phyloP scores from a whole-genome alignment of 2,888 invertebrate species.

The Acanthosepion esculentum region DNA sequence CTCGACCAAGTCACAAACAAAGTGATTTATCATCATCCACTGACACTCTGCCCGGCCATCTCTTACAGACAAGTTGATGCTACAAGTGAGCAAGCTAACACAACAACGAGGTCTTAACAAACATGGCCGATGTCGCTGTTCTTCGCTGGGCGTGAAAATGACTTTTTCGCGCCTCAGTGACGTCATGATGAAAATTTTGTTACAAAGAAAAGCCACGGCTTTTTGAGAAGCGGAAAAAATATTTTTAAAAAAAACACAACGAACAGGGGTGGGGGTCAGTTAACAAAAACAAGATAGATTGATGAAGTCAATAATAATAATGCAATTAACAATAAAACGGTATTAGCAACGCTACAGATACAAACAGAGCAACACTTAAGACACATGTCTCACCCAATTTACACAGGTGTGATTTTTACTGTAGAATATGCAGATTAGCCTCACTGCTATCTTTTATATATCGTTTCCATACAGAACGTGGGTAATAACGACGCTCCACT shows the following conservation, averaged over 20 bases:
- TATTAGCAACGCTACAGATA: no score
- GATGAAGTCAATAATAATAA: no score
- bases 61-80: not conserved
- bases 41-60: not conserved
- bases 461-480: no score
- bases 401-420: no score
- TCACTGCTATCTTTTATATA: no score
- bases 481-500: no score
- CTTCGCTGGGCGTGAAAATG: not conserved
- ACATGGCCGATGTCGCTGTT: not conserved
- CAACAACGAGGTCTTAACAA: not conserved
- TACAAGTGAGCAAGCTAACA: not conserved
- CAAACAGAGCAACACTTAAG: no score
- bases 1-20: conserved; percentile 33
- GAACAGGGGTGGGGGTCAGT: not conserved
- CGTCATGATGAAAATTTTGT: not conserved
- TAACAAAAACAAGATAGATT: not conserved
- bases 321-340: no score
- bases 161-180: not conserved
- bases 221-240: not conserved
- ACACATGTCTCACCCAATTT: no score
- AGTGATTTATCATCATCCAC: not conserved
- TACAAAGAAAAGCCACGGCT: not conserved
- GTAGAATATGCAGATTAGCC: no score
- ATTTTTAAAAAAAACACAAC: not conserved